These are phyloP conservation scores for Neoaliturus tenellus DNA, from an alignment of 2,888 invertebrate genomes.

Conservation along the genomic window DNA sequence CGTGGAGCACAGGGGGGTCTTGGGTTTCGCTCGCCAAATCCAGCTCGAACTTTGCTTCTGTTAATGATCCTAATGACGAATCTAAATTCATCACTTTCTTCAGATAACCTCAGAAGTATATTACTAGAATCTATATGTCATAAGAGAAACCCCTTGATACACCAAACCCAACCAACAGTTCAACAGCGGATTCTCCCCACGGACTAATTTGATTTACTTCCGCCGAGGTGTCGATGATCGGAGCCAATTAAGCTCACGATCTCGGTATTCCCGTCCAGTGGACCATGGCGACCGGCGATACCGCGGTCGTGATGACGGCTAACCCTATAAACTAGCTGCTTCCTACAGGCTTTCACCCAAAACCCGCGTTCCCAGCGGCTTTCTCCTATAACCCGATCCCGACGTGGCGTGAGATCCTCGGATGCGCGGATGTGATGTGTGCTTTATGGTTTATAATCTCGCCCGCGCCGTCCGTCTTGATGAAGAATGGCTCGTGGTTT, in stretches of 20 bases:
- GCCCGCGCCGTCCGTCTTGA: slow-evolving; percentile 8
- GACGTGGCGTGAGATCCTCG: not conserved
- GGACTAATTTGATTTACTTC: slow-evolving; percentile 11
- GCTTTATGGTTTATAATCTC: slow-evolving; percentile 10
- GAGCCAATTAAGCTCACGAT: slow-evolving; percentile 30
- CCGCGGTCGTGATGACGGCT: slow-evolving; percentile 11
- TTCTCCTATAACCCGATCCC: slow-evolving; percentile 37
- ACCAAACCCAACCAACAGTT: too few relatives aligned
- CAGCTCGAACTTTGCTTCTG: too few relatives aligned
- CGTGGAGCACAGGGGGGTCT: too few relatives aligned
- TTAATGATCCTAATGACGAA: too few relatives aligned
- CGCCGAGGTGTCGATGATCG: slow-evolving; percentile 6
- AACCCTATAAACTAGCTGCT: slow-evolving; percentile 36
- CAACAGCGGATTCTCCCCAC: too few relatives aligned
- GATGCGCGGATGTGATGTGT: slow-evolving; percentile 1
- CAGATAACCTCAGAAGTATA: too few relatives aligned
- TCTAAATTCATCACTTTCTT: too few relatives aligned
- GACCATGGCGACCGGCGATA: slow-evolving; percentile 21
- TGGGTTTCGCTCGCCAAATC: too few relatives aligned
- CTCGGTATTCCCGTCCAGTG: not conserved
- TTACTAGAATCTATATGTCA: too few relatives aligned
- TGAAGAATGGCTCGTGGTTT: not conserved
- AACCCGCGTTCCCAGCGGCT: slow-evolving; percentile 21
- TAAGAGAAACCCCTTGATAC: too few relatives aligned
- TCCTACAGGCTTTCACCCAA: slow-evolving; percentile 37